These are phyloP conservation scores for Hydrocynus forskahlii DNA, from an alignment of 2,797 vertebrate genomes.

Conservation along the genomic window DNA sequence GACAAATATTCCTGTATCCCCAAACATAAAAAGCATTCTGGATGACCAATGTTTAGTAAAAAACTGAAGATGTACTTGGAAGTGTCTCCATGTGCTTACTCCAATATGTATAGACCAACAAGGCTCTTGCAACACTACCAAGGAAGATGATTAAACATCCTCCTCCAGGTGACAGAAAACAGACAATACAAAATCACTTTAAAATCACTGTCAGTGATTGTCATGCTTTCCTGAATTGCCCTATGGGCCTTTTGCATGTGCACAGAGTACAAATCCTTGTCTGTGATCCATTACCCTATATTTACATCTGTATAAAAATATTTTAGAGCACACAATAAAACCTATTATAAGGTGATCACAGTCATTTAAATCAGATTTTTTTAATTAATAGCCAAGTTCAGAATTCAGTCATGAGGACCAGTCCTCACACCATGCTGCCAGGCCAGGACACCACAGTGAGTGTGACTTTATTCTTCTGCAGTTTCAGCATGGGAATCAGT, in stretches of 20 bases:
- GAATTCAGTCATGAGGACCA: background rate
- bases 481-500: conserved; percentile 92
- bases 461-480: conserved; percentile 90
- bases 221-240: conserved; percentile 57
- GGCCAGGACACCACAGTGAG: conserved; percentile 94
- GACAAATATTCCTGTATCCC: background rate
- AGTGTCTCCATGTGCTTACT: conserved; percentile 19
- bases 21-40: background rate
- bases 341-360: background rate
- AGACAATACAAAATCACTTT: conserved; percentile 47
- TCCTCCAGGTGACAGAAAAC: conserved; percentile 43
- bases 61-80: conserved; percentile 12
- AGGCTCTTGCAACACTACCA: background rate
- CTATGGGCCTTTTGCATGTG: conserved; percentile 23
- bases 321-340: background rate
- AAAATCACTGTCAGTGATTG: conserved; percentile 62
- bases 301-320: background rate
- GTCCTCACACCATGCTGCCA: conserved; percentile 83
- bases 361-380: background rate
- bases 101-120: background rate
- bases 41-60: background rate
- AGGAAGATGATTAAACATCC: conserved; percentile 14
- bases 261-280: background rate
- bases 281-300: background rate
- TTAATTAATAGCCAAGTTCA: background rate